A percentile compares a stretch with the other conserved stretches of the same genome.
Evolutionary conservation across 1,140 invertebrate genomes (phyloP).

Genomic region (Acromyrmex heyeri): DNA sequence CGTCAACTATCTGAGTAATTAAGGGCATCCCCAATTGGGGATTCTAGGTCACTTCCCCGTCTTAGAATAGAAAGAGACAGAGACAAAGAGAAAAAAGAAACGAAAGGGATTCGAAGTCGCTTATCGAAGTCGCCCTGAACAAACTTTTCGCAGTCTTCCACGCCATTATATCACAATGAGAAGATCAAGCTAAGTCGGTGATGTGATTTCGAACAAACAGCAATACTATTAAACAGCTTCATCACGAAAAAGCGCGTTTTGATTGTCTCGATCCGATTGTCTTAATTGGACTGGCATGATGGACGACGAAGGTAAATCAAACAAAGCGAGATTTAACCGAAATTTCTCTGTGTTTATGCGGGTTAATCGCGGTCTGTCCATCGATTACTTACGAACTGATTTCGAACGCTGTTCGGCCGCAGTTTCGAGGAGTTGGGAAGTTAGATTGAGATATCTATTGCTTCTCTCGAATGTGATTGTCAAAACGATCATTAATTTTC

Average conservation of each 20-base stretch:
- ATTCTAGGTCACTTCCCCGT: constrained; percentile 44
- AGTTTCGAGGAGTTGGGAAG: not conserved
- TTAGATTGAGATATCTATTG: not conserved
- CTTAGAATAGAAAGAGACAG: not conserved
- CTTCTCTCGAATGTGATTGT: not conserved
- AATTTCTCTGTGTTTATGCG: constrained; percentile 31
- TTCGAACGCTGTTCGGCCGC: constrained; percentile 3
- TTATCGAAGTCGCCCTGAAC: constrained; percentile 10
- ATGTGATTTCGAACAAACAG: constrained; percentile 5
- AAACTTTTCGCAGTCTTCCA: constrained; percentile 24
- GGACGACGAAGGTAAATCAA: constrained; percentile 38
- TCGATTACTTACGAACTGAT: not conserved
- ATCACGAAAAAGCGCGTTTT: not conserved
- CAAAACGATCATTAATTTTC: not conserved
- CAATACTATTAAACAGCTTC: not conserved
- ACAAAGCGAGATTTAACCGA: not conserved
- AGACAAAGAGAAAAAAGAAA: not conserved
- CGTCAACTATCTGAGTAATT: constrained; percentile 63
- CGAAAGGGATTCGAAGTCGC: not conserved
- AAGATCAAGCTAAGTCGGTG: constrained; percentile 11
- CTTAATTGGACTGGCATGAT: not conserved
- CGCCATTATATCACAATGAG: constrained; percentile 44
- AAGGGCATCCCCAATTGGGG: constrained; percentile 59
- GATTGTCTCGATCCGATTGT: not conserved
- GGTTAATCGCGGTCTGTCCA: not conserved